phyloP scores from a whole-genome alignment of 2,113 vertebrate genomes.

The Hiodon alosoides region DNA sequence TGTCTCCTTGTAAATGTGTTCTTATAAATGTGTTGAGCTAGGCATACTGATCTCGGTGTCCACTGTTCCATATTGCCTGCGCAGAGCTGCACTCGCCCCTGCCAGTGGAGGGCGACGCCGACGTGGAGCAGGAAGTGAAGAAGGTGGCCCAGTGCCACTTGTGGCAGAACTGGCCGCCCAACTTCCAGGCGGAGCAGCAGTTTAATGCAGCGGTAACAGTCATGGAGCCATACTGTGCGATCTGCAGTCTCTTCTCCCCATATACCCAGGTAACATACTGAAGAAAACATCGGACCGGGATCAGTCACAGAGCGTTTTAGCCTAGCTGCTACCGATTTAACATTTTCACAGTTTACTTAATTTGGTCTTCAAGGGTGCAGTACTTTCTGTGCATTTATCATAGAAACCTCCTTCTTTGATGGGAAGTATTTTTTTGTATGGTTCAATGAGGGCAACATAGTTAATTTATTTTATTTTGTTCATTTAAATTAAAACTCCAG shows the following conservation, averaged over 20 bases:
- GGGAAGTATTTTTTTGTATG: no score
- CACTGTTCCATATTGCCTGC: not conserved
- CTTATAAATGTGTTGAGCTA: not conserved
- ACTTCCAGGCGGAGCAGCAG: conserved; percentile 81
- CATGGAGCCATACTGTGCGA: conserved; percentile 79
- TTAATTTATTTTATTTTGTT: no score
- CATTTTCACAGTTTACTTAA: not conserved
- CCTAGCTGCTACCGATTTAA: not conserved
- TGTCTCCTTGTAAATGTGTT: no score
- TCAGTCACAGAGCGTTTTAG: not conserved
- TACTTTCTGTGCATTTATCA: no score
- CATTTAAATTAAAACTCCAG: no score
- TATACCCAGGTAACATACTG: conserved; percentile 62
- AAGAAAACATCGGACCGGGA: not conserved
- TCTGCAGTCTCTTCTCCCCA: conserved; percentile 87
- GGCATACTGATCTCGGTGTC: not conserved
- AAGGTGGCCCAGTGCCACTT: conserved; percentile 72
- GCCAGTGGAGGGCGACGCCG: conserved; percentile 67
- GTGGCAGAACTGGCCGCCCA: conserved; percentile 75
- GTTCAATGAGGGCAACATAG: no score
- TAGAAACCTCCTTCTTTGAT: no score
- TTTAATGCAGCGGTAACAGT: conserved; percentile 80
- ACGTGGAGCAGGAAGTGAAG: conserved; percentile 59
- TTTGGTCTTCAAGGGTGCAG: not conserved
- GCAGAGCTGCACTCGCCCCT: conserved; percentile 66